phyloP scores from a whole-genome alignment of 2,888 invertebrate species.

The Acrobasis consociella region DNA sequence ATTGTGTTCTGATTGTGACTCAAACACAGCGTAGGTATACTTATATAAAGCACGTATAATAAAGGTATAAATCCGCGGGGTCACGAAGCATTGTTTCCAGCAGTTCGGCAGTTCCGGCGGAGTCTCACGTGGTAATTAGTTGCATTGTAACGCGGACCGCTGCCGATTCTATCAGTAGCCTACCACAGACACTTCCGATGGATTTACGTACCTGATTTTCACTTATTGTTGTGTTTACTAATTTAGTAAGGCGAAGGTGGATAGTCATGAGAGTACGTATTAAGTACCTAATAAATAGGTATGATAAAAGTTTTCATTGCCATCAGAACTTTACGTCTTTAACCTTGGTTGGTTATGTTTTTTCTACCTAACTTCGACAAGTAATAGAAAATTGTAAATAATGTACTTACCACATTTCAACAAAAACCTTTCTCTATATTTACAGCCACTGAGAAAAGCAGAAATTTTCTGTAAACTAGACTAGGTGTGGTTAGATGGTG shows the following conservation, averaged over 20 bases:
- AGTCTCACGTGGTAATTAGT: slow-evolving; percentile 69
- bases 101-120: slow-evolving; percentile 52
- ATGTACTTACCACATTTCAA: too few species aligned
- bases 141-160: slow-evolving; percentile 64
- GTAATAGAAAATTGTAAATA: too few species aligned
- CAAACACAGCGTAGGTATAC: slow-evolving; percentile 9
- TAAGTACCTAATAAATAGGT: too few species aligned
- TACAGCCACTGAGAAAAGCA: too few species aligned
- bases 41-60: slow-evolving; percentile 19
- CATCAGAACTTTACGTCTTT: too few species aligned
- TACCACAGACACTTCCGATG: slow-evolving; percentile 72
- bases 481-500: too few species aligned
- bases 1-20: slow-evolving; percentile 23
- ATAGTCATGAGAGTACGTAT: background rate
- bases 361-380: too few species aligned
- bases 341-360: too few species aligned
- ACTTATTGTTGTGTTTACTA: slow-evolving; percentile 49
- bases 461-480: too few species aligned
- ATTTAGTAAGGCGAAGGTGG: background rate
- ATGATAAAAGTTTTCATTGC: too few species aligned
- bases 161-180: slow-evolving; percentile 69
- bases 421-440: too few species aligned
- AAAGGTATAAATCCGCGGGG: slow-evolving; percentile 23
- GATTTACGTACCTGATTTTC: slow-evolving; percentile 73
- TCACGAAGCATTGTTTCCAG: slow-evolving; percentile 57